These are phyloP conservation scores for Kradibia gibbosae DNA, from an alignment of 1,140 invertebrate genomes.

Conservation along the genomic window DNA sequence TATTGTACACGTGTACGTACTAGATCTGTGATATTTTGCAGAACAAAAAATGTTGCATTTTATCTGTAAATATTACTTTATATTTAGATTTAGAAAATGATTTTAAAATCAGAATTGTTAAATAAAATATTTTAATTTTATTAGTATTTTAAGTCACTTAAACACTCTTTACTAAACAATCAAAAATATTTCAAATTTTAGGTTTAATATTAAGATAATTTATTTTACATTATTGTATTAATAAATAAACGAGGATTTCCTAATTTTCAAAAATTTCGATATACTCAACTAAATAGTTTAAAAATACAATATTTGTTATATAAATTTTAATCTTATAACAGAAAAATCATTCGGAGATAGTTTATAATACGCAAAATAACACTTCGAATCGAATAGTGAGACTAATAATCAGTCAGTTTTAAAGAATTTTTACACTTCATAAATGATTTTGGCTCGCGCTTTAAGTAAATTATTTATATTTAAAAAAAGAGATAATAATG, in stretches of 20 bases:
- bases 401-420: conserved; percentile 68
- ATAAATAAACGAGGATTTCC: not conserved
- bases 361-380: conserved; percentile 7
- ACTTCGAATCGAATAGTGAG: conserved; percentile 52
- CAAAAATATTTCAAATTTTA: conserved; percentile 16
- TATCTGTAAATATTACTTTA: conserved; percentile 40
- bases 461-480: conserved; percentile 1
- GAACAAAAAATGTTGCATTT: conserved; percentile 48
- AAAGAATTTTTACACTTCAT: conserved; percentile 50
- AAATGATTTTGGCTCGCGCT: conserved; percentile 34
- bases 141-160: conserved; percentile 21
- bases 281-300: conserved; percentile 25
- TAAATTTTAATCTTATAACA: conserved; percentile 16
- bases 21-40: conserved; percentile 54
- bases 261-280: not conserved
- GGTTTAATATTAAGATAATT: conserved; percentile 46
- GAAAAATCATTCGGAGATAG: not conserved
- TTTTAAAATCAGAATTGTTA: conserved; percentile 25
- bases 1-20: conserved; percentile 45
- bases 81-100: conserved; percentile 27
- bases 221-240: not conserved
- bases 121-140: conserved; percentile 49
- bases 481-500: conserved; percentile 40
- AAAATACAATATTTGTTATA: not conserved
- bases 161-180: conserved; percentile 37